Evolutionary conservation across 2,888 invertebrate species (phyloP).

Genomic region (Hypercompe scribonia): DNA sequence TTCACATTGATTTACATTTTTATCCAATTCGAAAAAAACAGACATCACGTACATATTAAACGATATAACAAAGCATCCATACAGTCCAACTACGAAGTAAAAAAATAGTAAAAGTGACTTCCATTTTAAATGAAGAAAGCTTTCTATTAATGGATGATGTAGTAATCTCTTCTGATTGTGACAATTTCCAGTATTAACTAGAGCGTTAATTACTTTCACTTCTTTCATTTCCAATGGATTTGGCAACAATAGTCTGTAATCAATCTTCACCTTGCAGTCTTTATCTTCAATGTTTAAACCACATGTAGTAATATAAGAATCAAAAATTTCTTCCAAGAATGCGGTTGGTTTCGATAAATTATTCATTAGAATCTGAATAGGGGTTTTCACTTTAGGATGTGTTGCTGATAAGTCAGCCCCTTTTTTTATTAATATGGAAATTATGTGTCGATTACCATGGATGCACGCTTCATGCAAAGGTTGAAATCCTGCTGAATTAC

Average conservation of each 20-base stretch:
- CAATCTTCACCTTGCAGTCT: conserved; percentile 71
- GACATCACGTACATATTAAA: conserved; percentile 29
- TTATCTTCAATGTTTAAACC: conserved; percentile 58
- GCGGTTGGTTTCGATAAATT: conserved; percentile 77
- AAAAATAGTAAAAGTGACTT: conserved; percentile 78
- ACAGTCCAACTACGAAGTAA: conserved; percentile 72
- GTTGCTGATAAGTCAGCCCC: conserved; percentile 62
- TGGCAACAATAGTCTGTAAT: conserved; percentile 73
- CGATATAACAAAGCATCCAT: conserved; percentile 74
- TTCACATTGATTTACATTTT: not conserved
- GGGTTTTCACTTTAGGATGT: conserved; percentile 47
- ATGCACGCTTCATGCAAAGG: conserved; percentile 70
- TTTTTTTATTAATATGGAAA: conserved; percentile 64
- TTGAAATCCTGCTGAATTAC: conserved; percentile 18
- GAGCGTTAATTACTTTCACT: conserved; percentile 77
- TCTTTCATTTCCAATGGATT: conserved; percentile 62
- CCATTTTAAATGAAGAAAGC: conserved; percentile 84
- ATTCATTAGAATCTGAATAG: conserved; percentile 73
- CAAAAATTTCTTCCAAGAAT: conserved; percentile 78
- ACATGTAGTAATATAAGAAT: conserved; percentile 73
- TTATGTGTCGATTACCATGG: conserved; percentile 81
- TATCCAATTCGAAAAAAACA: conserved; percentile 40
- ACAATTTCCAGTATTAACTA: conserved; percentile 77
- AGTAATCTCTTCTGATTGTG: conserved; percentile 72
- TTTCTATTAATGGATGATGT: conserved; percentile 83